phyloP scores from a whole-genome alignment of 2,113 vertebrate species.

The Peromyscus californicus region DNA sequence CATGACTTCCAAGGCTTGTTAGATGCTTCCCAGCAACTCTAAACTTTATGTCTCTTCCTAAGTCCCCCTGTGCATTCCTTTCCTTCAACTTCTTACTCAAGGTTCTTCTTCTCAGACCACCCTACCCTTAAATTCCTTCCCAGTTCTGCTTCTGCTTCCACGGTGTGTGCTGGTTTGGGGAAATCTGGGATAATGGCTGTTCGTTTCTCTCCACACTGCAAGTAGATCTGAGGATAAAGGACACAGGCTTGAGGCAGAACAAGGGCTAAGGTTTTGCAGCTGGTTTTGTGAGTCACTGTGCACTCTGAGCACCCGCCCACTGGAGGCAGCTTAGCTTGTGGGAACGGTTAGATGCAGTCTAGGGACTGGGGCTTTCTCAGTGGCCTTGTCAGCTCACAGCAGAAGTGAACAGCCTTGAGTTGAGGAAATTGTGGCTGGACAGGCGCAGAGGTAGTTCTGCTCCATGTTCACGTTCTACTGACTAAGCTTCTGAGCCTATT shows the following conservation, averaged over 20 bases:
- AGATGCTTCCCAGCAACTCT: background rate
- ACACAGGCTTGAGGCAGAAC: background rate
- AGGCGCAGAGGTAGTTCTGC: background rate
- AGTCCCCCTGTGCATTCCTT: background rate
- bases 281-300: conserved; percentile 51
- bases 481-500: background rate
- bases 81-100: background rate
- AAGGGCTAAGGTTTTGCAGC: background rate
- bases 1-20: background rate
- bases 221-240: background rate
- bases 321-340: conserved; percentile 3
- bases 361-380: conserved; percentile 47
- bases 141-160: background rate
- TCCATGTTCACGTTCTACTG: background rate
- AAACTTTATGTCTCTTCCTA: background rate
- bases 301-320: conserved; percentile 36
- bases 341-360: background rate
- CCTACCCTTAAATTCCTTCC: background rate
- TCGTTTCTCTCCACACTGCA: background rate
- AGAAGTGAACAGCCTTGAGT: conserved; percentile 29
- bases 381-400: background rate
- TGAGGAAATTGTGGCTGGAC: conserved; percentile 79
- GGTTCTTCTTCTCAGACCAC: background rate
- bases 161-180: background rate
- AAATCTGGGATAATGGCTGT: background rate